These are phyloP conservation scores for Hypsibius dujardini DNA, from an alignment of 1,140 invertebrate genomes.

Conservation along the genomic window DNA sequence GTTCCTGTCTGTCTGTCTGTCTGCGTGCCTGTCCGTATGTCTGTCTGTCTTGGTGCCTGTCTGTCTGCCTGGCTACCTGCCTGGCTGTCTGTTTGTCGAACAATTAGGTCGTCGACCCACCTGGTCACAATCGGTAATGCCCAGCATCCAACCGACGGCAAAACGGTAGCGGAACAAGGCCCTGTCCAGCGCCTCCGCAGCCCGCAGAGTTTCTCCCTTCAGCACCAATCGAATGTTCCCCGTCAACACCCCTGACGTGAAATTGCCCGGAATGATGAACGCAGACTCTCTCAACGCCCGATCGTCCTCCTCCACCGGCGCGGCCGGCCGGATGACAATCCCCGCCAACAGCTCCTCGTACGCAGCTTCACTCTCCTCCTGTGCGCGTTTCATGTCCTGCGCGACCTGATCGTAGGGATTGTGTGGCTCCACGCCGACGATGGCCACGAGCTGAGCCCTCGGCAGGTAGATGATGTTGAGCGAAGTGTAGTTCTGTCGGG, in stretches of 20 bases:
- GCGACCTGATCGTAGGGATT: too few species aligned
- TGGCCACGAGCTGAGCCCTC: not conserved
- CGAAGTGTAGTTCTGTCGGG: not conserved
- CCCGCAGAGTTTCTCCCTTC: not conserved
- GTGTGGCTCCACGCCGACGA: not conserved
- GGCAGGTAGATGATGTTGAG: not conserved
- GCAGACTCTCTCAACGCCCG: not conserved
- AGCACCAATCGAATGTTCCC: not conserved
- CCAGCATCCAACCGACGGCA: constrained; percentile 9
- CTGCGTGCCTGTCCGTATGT: too few species aligned
- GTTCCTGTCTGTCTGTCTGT: too few species aligned
- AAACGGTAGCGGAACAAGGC: not conserved
- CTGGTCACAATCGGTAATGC: not conserved
- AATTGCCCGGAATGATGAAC: not conserved
- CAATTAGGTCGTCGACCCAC: not conserved
- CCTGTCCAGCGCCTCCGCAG: not conserved
- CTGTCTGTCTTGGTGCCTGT: too few species aligned
- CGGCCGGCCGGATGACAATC: too few species aligned
- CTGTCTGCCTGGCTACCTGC: too few species aligned
- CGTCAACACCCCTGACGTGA: not conserved
- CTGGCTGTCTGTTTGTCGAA: too few species aligned
- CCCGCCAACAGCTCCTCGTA: too few species aligned
- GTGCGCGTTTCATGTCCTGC: too few species aligned
- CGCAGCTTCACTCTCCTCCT: too few species aligned
- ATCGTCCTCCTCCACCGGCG: too few species aligned